A percentile compares a stretch with the other conserved stretches of the same genome.
These are phyloP conservation scores for Tiphia femorata DNA, from an alignment of 2,888 invertebrate species.

Conservation along the genomic window DNA sequence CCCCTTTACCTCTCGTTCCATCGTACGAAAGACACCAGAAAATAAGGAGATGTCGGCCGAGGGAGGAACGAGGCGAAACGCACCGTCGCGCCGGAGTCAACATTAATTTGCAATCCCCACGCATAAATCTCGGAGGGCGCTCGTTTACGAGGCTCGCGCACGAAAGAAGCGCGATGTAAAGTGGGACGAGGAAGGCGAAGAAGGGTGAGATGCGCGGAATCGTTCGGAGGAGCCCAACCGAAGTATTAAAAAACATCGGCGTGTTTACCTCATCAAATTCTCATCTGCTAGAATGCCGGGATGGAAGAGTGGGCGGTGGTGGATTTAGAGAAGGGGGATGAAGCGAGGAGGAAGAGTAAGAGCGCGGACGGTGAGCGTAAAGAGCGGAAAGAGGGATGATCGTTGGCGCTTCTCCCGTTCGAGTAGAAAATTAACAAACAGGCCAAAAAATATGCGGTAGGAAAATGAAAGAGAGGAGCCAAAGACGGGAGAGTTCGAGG, in stretches of 20 bases:
- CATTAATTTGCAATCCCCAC: conserved; percentile 51
- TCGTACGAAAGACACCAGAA: too few species aligned
- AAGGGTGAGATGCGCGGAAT: too few species aligned
- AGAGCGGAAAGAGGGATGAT: conserved; percentile 3
- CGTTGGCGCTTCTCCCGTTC: conserved; percentile 21
- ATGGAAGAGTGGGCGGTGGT: conserved; percentile 16
- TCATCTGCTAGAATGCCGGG: conserved; percentile 44
- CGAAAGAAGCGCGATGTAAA: conserved; percentile 21
- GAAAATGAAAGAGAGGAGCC: too few species aligned
- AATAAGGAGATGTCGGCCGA: too few species aligned
- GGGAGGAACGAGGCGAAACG: conserved; percentile 10
- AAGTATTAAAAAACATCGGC: conserved; percentile 40
- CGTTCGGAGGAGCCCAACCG: conserved; percentile 11
- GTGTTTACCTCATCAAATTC: conserved; percentile 58
- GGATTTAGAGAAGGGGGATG: conserved; percentile 3
- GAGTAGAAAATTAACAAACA: conserved; percentile 43
- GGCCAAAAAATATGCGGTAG: conserved; percentile 27
- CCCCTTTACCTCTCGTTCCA: too few species aligned
- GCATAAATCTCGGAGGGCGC: conserved; percentile 43
- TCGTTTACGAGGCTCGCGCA: conserved; percentile 24
- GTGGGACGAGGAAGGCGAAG: conserved; percentile 5
- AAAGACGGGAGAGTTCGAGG: too few species aligned
- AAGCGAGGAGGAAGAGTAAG: conserved; percentile 4
- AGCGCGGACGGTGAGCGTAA: conserved; percentile 8
- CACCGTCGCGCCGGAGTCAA: conserved; percentile 30